Conservation (phyloP, 2,888 invertebrate species). For the Leucophora obtusa region DNA sequence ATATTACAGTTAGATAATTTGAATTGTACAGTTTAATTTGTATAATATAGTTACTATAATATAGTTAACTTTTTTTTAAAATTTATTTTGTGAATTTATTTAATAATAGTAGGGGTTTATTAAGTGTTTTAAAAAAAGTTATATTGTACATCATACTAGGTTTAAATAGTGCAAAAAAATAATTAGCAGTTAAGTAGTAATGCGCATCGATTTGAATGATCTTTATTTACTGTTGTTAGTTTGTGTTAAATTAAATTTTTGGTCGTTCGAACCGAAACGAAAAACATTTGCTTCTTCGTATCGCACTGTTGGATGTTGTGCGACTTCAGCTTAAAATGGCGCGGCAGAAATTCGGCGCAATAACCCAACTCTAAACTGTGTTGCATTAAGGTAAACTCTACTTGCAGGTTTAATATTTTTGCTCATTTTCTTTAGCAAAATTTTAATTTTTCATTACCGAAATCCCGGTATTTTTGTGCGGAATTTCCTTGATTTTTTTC, state of each 20-base stretch:
- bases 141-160: not conserved
- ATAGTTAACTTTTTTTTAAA: constrained; percentile 9
- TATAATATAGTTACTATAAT: constrained; percentile 22
- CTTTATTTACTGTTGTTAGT: not conserved
- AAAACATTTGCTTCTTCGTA: no score
- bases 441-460: no score
- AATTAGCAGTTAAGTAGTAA: not conserved
- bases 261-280: not conserved
- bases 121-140: constrained; percentile 1
- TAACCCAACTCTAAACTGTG: no score
- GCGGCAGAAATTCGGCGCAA: no score
- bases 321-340: no score
- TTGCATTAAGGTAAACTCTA: no score
- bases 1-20: constrained; percentile 36
- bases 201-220: not conserved
- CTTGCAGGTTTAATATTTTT: no score
- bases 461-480: no score
- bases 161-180: not conserved
- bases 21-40: constrained; percentile 41
- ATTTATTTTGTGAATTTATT: constrained; percentile 5
- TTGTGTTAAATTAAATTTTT: not conserved
- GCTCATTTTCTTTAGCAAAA: no score
- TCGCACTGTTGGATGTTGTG: no score
- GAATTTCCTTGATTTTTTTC: no score
- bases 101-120: constrained; percentile 13